These are phyloP conservation scores for Pseudolycoriella hygida DNA, from an alignment of 2,888 invertebrate species.

Conservation along the genomic window DNA sequence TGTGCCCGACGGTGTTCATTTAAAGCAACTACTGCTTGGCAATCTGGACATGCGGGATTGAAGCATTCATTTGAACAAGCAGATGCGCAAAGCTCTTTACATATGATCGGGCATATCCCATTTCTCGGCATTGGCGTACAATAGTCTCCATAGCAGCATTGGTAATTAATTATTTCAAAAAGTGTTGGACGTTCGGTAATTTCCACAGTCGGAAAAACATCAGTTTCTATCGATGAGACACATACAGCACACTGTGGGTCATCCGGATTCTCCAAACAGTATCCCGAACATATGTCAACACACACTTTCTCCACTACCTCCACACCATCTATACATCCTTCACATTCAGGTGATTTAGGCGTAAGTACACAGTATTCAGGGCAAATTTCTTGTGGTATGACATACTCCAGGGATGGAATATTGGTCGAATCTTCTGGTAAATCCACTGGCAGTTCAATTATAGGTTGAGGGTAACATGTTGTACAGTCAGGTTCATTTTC, in stretches of 20 bases:
- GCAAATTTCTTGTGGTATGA: not conserved
- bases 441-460: too few species aligned
- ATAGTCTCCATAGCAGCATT: conserved; percentile 7
- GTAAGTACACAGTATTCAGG: not conserved
- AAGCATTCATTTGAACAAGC: conserved; percentile 5
- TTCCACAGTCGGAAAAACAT: not conserved
- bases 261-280: not conserved
- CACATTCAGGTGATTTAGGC: not conserved
- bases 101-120: conserved; percentile 4
- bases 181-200: not conserved
- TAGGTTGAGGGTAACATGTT: not conserved
- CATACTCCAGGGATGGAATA: too few species aligned
- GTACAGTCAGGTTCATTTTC: not conserved
- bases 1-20: not conserved
- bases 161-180: not conserved
- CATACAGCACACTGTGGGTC: not conserved
- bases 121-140: conserved; percentile 3
- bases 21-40: conserved; percentile 1
- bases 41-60: conserved; percentile 8
- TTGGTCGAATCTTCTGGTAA: too few species aligned
- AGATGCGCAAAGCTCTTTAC: conserved; percentile 7
- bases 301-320: not conserved
- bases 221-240: not conserved
- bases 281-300: not conserved
- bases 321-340: not conserved